Evolutionary conservation across 1,140 invertebrate species (phyloP), one percentile per base, ranked within the genome.

Genomic region (Temnothorax nylanderi): DNA sequence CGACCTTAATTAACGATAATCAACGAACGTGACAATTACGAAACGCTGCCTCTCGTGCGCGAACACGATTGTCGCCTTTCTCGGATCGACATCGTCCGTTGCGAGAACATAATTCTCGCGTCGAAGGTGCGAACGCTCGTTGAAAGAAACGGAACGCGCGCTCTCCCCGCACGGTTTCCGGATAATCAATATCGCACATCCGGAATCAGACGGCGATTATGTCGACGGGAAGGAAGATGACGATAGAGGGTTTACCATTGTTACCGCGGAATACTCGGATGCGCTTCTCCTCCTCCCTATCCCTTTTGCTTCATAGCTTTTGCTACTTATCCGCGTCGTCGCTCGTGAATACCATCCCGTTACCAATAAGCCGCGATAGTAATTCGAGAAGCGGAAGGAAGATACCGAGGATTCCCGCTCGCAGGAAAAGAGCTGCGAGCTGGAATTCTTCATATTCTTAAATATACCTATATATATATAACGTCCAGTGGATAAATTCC

Each of bases 1-100:
- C 74, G 58, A 65, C 88, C 88, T 86, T 90, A 93, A 93, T 93
- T 93, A 91, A 82, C 72, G 67, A 88, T 89, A 88, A 90, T 78
- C 86, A 86, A 87, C 81, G 56, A 90, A 89, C 80, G 82, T 71
- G 86, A 88, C 89, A 88, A 86, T 90, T 86, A 85, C 67, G 84
- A 47, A 71, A 34, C 32, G 13, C 41, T 37, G 67, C 44, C 34
- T 51, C 74, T 60, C 56, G 56, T 44, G 37, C 32, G 32, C n/a
- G n/a, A 21, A 7, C 16, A 32, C 11, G 6, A 37, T 21, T 13
- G 34, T 3, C 51, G 51, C 26, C 37, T 26, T 26, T 69, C 32
- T 54, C 32, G 34, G 5, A 13, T 32, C n/a, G 62, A 67, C 13
- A 34, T 34, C 16, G 34, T 37, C 26, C 11, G 2, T 4, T 44